phyloP scores from a whole-genome alignment of 2,797 vertebrate genomes.

The Melanotaenia nigrans region DNA sequence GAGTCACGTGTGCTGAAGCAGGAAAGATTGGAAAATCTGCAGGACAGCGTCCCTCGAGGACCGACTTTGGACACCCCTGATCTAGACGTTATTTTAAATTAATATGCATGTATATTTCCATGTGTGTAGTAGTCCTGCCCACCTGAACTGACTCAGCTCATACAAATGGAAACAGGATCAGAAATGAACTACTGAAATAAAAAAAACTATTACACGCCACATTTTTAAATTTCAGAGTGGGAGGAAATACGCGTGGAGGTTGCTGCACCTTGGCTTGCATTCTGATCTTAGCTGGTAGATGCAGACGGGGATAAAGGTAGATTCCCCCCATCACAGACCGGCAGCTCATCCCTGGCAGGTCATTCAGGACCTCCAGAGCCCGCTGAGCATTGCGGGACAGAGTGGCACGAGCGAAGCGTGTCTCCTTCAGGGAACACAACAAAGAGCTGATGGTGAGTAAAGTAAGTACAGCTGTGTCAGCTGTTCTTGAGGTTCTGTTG shows the following conservation, averaged over 20 bases:
- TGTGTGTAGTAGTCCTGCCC: no score
- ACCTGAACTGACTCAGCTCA: no score
- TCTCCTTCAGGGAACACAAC: constrained; percentile 62
- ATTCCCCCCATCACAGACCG: constrained; percentile 67
- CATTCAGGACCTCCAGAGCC: constrained; percentile 58
- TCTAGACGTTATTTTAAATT: no score
- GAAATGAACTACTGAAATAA: no score
- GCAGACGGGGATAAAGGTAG: constrained; percentile 72
- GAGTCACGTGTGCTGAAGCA: no score
- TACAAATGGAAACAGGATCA: no score
- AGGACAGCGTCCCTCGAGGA: no score
- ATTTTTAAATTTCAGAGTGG: no score
- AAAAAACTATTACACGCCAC: no score
- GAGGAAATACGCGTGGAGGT: not conserved
- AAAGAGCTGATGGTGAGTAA: not conserved
- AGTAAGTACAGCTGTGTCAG: not conserved
- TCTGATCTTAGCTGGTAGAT: constrained; percentile 43
- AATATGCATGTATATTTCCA: no score
- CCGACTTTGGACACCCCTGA: no score
- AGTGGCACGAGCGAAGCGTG: constrained; percentile 20
- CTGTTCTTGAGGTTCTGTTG: not conserved
- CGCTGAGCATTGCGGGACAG: constrained; percentile 64
- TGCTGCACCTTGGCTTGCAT: constrained; percentile 58
- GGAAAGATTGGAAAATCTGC: no score
- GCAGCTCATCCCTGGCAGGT: constrained; percentile 73